Evolutionary conservation across 2,113 vertebrate genomes (phyloP), one percentile per base, ranked within the genome.

Genomic region (Gadus macrocephalus): DNA sequence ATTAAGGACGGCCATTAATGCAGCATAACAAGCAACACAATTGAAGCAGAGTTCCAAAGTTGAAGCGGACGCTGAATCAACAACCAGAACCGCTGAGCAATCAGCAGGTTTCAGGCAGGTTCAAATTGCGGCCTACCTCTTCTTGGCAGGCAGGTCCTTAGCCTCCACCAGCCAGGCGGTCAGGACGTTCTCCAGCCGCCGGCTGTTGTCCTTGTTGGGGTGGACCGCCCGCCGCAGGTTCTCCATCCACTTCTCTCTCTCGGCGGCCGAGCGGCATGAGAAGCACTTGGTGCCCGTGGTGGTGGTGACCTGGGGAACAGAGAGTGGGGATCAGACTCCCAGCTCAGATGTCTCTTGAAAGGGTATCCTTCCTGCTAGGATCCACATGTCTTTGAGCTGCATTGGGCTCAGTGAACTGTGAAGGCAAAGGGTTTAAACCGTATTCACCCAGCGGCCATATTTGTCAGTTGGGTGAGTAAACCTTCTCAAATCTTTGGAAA

Each of bases 221-320:
- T 98, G 96, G 62, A 99, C 96, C 0, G 97, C 97, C 65, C 97
- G 88, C 53, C 97, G 86, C 68, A 99, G 89, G 86, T 99, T 99
- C 87, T 99, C 97, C 97, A 99, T 99, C 97, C 97, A 99, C 87
- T 99, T 99, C 81, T 99, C 97, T 73, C 96, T 88, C 78, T 99
- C 97, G 0, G 97, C 97, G 4, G 96, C 95, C 0, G 97, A 99
- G 7, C 97, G 95, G 74, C 97, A 99, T 0, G 96, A 99, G 87
- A 99, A 99, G 81, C 97, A 99, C 81, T 98, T 98, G 69, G 96
- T 98, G 53, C 97, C 97, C 2, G 96, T 95, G 0, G 96, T 93
- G n/a, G 97, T 98, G 0, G 96, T 98, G 78, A 98, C 96, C 97
- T 98, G 81, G 56, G 65, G 81, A 78, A 81, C 78, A 80, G 77